Evolutionary conservation across 2,113 vertebrate genomes (phyloP).

Genomic region (Dipodomys stephensi): DNA sequence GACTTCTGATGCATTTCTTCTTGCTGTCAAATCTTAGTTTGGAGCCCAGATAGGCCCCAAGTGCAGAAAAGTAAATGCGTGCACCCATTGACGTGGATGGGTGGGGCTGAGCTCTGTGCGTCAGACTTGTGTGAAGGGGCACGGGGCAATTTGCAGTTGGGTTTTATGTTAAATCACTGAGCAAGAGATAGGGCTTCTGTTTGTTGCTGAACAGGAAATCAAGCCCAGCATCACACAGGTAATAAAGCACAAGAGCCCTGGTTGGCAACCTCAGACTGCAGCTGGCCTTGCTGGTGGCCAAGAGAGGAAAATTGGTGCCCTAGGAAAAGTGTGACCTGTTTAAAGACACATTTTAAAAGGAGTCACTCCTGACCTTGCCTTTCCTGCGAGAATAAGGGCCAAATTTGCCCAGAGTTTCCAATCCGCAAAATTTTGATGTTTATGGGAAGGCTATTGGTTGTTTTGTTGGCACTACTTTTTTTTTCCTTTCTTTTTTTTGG

Average conservation of each 20-base stretch:
- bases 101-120: too few species aligned
- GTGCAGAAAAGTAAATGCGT: too few species aligned
- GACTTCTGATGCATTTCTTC: too few species aligned
- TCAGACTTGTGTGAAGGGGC: too few species aligned
- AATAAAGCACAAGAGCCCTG: not conserved
- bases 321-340: accelerated
- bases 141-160: not conserved
- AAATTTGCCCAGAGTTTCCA: not conserved
- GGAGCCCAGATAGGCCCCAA: too few species aligned
- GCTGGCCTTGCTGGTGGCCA: not conserved
- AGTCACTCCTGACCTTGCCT: not conserved
- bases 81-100: too few species aligned
- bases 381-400: too few species aligned
- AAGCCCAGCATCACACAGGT: not conserved
- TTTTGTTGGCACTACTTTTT: too few species aligned
- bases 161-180: not conserved
- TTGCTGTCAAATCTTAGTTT: too few species aligned
- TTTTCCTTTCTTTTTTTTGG: too few species aligned
- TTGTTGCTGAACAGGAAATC: not conserved
- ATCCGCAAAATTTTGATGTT: not conserved
- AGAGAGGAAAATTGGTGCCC: not conserved
- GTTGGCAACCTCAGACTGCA: not conserved
- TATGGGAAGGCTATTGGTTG: not conserved
- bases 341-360: not conserved
- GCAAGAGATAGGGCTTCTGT: not conserved